A percentile compares a stretch with the other conserved stretches of the same genome.
Evolutionary conservation across 2,888 invertebrate genomes (phyloP).

Genomic region (Microchrysa polita): DNA sequence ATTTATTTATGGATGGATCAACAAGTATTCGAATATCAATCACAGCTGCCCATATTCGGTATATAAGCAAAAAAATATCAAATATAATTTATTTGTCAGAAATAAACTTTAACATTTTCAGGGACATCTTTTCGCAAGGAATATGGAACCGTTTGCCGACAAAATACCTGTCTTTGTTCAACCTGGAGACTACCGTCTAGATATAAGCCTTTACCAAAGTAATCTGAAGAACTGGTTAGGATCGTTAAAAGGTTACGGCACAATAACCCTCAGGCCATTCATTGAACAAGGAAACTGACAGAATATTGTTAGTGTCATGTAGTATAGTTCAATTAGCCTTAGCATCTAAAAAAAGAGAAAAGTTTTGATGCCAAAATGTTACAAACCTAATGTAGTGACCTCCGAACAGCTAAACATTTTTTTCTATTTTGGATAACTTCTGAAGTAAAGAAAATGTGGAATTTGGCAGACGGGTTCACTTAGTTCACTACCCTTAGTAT

Average conservation of each 20-base stretch:
- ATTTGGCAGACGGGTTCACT: too few relatives aligned
- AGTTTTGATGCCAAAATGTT: too few relatives aligned
- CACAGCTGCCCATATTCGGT: constrained; percentile 26
- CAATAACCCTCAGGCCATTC: not conserved
- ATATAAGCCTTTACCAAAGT: constrained; percentile 7
- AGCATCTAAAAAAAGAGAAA: too few relatives aligned
- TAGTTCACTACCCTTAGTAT: too few relatives aligned
- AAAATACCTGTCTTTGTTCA: constrained; percentile 27
- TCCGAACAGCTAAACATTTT: too few relatives aligned
- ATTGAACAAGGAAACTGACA: too few relatives aligned
- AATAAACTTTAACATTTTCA: not conserved
- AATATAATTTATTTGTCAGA: not conserved
- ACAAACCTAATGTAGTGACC: too few relatives aligned
- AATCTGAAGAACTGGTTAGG: not conserved
- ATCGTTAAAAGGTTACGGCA: constrained; percentile 13
- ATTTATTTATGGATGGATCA: not conserved
- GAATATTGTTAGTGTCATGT: too few relatives aligned
- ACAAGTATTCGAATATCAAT: constrained; percentile 33
- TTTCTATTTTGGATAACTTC: too few relatives aligned
- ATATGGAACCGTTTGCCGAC: constrained; percentile 20
- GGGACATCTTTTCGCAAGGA: constrained; percentile 17
- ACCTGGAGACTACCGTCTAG: constrained; percentile 34
- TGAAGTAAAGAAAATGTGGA: too few relatives aligned
- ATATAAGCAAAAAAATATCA: not conserved
- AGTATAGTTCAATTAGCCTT: too few relatives aligned